Evolutionary conservation across 2,797 vertebrate genomes (phyloP).

Genomic region (Emydoidea blandingii): DNA sequence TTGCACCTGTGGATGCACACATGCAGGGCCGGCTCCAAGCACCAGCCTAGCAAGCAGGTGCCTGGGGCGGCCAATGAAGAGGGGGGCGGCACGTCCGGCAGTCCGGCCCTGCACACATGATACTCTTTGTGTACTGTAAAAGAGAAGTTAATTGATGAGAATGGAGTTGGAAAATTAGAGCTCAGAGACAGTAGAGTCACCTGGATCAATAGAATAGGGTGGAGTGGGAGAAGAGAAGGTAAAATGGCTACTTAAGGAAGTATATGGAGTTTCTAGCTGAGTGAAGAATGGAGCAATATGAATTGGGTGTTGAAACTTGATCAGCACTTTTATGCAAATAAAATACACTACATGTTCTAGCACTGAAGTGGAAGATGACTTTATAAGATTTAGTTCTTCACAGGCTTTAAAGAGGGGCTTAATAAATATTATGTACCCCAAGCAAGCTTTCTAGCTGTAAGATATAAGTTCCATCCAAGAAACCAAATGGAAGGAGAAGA

Average conservation of each 20-base stretch:
- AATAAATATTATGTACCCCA: neutral
- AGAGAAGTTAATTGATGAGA: neutral
- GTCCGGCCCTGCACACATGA: neutral
- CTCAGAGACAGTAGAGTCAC: neutral
- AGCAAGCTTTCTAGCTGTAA: neutral
- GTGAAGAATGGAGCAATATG: neutral
- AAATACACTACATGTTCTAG: neutral
- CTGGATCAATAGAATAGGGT: rapidly evolving
- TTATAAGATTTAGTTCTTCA: too few relatives aligned
- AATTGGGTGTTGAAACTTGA: neutral
- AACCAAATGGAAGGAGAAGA: neutral
- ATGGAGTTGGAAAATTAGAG: neutral
- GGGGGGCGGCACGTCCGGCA: too few relatives aligned
- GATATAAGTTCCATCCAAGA: neutral
- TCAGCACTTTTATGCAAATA: neutral
- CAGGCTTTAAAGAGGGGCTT: neutral
- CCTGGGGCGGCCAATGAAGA: too few relatives aligned
- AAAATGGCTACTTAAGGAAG: neutral
- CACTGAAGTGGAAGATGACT: neutral
- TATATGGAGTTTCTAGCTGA: neutral
- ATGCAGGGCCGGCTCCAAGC: too few relatives aligned
- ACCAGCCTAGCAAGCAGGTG: too few relatives aligned
- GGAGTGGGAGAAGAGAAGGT: neutral
- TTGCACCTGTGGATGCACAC: neutral
- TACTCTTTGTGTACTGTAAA: neutral